Evolutionary conservation across 1,140 invertebrate species (phyloP), one percentile per base, ranked within the genome.

Genomic region (Pachyrhynchus sulphureomaculatus): DNA sequence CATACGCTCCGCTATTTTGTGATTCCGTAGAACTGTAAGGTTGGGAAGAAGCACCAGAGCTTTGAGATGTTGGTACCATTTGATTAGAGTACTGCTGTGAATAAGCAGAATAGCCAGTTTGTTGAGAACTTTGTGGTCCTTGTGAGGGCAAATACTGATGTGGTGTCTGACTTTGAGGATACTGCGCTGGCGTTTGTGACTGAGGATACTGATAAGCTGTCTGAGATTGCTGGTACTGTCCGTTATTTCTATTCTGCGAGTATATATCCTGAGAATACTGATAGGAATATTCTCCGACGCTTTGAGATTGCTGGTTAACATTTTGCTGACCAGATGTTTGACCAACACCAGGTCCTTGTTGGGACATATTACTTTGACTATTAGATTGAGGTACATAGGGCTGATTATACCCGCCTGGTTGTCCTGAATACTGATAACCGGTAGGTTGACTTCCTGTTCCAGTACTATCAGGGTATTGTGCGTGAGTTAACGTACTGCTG

Each of bases 401-500:
- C 0, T 39, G 51, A 18, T 53, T 36, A 55, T 62, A 62, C 8
- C 18, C 34, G 6, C 12, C 18, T 1, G n/a, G 18, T 18, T 34
- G 15, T 34, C 4, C 34, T 32, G 34, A 24, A 20, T 49, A 44
- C 6, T 41, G 23, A 48, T 48, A 56, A 5, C 34, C 36, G 6
- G 5, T 23, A 23, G 9, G 36, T 9, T n/a, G 15, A 32, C 26
- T 6, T 6, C 26, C 26, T 29, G 26, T 29, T 29, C 26, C 26
- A 24, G 10, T 41, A 17, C 17, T 34, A 49, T 55, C 53, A 34
- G 56, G 39, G 20, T 60, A 53, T 24, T 62, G 60, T 41, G 36
- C 33, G 20, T 56, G 52, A 17, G 56, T 49, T 29, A 42, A 12
- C 6, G 33, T 48, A 20, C 36, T 49, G 20, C 15, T 33, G 18